These are phyloP conservation scores for Lapara coniferarum DNA, from an alignment of 2,888 invertebrate species.

Conservation along the genomic window DNA sequence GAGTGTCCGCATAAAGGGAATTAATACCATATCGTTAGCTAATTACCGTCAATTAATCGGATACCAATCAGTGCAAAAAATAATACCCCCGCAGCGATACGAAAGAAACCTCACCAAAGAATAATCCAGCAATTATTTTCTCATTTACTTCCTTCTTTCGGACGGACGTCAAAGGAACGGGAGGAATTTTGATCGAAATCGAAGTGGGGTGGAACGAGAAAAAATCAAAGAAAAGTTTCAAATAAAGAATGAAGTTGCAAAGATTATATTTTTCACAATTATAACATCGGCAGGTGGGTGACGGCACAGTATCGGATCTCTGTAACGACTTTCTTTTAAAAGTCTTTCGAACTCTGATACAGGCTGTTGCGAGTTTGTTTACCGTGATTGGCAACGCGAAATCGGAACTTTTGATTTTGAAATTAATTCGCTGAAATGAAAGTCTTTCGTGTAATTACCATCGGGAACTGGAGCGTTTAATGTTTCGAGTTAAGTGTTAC, in stretches of 20 bases:
- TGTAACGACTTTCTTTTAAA: constrained; percentile 31
- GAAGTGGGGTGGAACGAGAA: constrained; percentile 45
- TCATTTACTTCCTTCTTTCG: constrained; percentile 66
- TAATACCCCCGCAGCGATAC: constrained; percentile 30
- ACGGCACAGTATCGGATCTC: constrained; percentile 58
- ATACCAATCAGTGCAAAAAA: constrained; percentile 16
- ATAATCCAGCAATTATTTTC: constrained; percentile 75
- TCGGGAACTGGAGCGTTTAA: constrained; percentile 16
- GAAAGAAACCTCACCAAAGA: constrained; percentile 62
- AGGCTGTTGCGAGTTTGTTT: constrained; percentile 27
- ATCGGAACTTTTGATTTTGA: constrained; percentile 25
- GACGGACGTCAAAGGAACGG: constrained; percentile 59
- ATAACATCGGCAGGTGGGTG: constrained; percentile 71
- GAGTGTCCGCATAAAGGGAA: constrained; percentile 17
- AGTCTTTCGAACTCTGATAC: constrained; percentile 29
- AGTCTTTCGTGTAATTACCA: constrained; percentile 22
- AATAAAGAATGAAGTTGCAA: constrained; percentile 60
- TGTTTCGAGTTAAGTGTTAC: constrained; percentile 20
- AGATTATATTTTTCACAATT: constrained; percentile 67
- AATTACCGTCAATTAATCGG: constrained; percentile 23
- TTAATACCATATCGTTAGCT: constrained; percentile 14
- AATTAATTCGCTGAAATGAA: constrained; percentile 22
- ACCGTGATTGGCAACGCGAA: constrained; percentile 24
- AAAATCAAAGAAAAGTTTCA: constrained; percentile 68
- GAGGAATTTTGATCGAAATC: constrained; percentile 72